Evolutionary conservation across 35 echinoderm and acorn worm species (phyloP), one percentile per base, ranked within the genome.

Genomic region (Antedon bifida): DNA sequence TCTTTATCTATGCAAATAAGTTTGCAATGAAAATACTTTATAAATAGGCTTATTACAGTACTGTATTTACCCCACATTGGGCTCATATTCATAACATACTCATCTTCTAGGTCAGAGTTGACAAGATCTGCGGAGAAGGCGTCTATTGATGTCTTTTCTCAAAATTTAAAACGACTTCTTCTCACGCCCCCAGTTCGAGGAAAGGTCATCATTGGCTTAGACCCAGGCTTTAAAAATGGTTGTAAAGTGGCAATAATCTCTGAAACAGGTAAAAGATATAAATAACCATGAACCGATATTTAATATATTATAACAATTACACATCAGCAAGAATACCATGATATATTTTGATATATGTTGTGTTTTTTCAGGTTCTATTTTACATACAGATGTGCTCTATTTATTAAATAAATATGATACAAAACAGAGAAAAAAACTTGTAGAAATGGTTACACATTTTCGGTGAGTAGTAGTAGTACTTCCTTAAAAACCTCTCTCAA

Each of bases 221-320:
- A 99, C 39, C 95, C 95, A 11, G 95, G 95, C 0, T 99, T 80
- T 73, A 92, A 42, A 73, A 56, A 99, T 83, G 95, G 95, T 23
- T 92, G 90, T 78, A 99, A 99, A 56, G n/a, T 90, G 19, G 95
- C 95, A 26, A 56, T 93, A 11, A 92, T 88, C 36, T 92, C 90
- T 29, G 26, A 88, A 76, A 85, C 64, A 76, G 90, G 94, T 97
- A 32, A 82, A 83, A 82, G 16, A n/a, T n/a, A n/a, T n/a, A n/a
- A n/a, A 29, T 0, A 33, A n/a, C n/a, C n/a, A n/a, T n/a, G n/a
- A n/a, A n/a, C n/a, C n/a, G n/a, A n/a, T n/a, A 56, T 56, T 11
- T 13, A 13, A 56, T 56, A 11, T 56, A 26, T 13, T 56, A 56
- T 13, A n/a, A n/a, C n/a, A n/a, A n/a, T n/a, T n/a, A n/a, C n/a